A percentile compares a stretch with the other conserved stretches of the same genome.
Conservation (phyloP, 2,113 vertebrate genomes). For the Motacilla tschutschensis region DNA sequence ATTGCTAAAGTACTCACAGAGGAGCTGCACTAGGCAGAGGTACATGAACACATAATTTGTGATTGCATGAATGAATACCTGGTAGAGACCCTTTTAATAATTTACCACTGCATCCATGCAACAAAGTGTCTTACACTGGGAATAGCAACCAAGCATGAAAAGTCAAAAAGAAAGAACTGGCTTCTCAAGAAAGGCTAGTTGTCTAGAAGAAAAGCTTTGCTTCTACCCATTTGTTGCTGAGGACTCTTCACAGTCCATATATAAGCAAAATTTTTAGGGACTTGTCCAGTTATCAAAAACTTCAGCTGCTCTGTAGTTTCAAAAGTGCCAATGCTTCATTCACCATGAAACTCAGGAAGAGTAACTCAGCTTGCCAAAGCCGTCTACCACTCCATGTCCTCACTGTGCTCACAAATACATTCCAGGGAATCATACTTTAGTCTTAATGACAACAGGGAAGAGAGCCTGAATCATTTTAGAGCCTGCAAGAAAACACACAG, state of each 20-base stretch:
- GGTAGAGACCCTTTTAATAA: slow-evolving; percentile 41
- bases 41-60: neutral
- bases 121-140: neutral
- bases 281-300: neutral
- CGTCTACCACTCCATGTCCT: neutral
- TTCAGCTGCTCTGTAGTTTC: neutral
- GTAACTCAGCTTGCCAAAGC: neutral
- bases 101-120: slow-evolving; percentile 27
- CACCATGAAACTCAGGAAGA: neutral
- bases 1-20: slow-evolving; percentile 30
- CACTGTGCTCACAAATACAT: neutral
- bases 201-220: neutral
- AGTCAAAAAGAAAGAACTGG: neutral
- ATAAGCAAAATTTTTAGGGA: neutral
- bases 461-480: neutral
- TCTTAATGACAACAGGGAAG: neutral
- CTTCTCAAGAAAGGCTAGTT: neutral
- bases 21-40: slow-evolving; percentile 8
- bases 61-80: neutral
- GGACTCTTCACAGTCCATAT: neutral
- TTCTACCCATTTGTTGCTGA: neutral
- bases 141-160: slow-evolving; percentile 39
- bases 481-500: neutral
- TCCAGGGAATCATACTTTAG: neutral
- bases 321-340: neutral